Percentiles rank a stretch among this genome's conserved stretches.
Conservation (phyloP, 1,140 invertebrate genomes). For the Brachionus koreanus region DNA sequence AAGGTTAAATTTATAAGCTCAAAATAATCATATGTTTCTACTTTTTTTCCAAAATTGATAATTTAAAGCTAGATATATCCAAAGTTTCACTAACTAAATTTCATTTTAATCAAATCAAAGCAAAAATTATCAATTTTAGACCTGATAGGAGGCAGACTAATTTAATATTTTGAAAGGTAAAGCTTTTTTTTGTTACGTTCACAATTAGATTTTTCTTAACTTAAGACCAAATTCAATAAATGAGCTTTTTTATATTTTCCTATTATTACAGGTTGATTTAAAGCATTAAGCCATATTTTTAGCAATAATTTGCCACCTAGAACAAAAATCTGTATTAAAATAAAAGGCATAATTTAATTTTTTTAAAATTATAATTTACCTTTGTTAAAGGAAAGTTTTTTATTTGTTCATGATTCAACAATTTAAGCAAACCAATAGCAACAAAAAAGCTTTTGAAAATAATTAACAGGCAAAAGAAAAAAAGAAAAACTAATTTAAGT, state of each 20-base stretch:
- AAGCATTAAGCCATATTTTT: not conserved
- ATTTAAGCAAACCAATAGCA: not conserved
- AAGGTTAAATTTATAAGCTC: too few species aligned
- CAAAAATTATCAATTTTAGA: not conserved
- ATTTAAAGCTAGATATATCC: too few species aligned
- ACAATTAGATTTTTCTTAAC: too few species aligned
- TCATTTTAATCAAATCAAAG: too few species aligned
- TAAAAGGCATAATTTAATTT: not conserved
- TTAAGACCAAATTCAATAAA: not conserved
- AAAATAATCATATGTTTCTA: too few species aligned
- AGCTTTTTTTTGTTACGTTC: not conserved
- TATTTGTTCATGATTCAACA: not conserved
- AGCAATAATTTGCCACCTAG: not conserved
- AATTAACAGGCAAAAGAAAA: not conserved
- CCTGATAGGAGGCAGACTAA: not conserved
- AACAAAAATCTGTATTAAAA: not conserved
- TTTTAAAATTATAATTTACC: not conserved
- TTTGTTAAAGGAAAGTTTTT: not conserved
- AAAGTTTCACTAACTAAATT: too few species aligned
- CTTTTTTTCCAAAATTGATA: too few species aligned
- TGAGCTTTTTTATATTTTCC: not conserved
- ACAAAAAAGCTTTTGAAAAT: not conserved
- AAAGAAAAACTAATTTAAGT: not conserved
- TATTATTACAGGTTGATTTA: not conserved
- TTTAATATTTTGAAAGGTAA: not conserved